These are phyloP conservation scores for Nemotelus nigrinus DNA, from an alignment of 2,888 invertebrate genomes.

Conservation along the genomic window DNA sequence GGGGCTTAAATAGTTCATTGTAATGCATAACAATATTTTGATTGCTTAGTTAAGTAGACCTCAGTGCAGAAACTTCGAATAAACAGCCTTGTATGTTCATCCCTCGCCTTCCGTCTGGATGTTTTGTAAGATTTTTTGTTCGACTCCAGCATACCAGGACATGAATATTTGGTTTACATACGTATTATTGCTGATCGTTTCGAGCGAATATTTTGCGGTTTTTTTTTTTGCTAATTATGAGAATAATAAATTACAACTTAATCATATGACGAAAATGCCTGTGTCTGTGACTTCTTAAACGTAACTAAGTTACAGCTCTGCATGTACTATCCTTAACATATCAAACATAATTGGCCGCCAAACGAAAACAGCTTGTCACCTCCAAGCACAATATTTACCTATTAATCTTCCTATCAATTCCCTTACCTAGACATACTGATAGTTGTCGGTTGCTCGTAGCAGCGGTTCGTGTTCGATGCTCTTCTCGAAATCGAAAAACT, in stretches of 20 bases:
- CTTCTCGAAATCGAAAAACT: constrained; percentile 72
- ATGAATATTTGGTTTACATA: too few species aligned
- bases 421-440: constrained; percentile 72
- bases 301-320: not conserved
- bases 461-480: constrained; percentile 74
- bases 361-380: constrained; percentile 4
- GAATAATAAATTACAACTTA: constrained; percentile 32
- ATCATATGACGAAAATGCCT: constrained; percentile 8
- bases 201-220: not conserved
- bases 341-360: constrained; percentile 41
- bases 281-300: not conserved
- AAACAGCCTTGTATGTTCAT: too few species aligned
- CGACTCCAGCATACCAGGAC: too few species aligned
- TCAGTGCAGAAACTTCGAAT: too few species aligned
- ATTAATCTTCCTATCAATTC: not conserved
- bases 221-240: not conserved
- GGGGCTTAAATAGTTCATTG: too few species aligned
- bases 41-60: too few species aligned
- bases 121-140: too few species aligned
- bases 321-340: constrained; percentile 27
- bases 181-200: not conserved
- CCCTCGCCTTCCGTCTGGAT: too few species aligned
- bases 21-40: too few species aligned
- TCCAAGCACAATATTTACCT: not conserved
- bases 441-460: constrained; percentile 72